Evolutionary conservation across 2,797 vertebrate genomes (phyloP).

Genomic region (Dallia pectoralis): DNA sequence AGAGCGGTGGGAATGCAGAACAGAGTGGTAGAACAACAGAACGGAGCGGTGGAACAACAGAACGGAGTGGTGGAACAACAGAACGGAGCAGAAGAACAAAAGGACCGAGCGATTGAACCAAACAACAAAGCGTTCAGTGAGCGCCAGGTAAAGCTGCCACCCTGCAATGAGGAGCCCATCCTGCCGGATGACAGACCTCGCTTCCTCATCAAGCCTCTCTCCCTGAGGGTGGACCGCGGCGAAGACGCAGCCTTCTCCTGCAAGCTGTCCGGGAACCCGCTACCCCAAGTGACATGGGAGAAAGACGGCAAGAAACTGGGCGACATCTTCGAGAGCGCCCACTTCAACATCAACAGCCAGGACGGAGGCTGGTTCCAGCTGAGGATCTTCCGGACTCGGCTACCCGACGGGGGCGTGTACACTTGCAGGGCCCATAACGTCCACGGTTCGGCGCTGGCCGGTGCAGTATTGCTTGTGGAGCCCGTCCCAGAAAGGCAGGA

Average conservation of each 20-base stretch:
- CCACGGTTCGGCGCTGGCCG: constrained; percentile 78
- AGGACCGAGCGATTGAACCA: constrained; percentile 29
- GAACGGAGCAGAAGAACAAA: constrained; percentile 8
- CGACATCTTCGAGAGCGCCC: constrained; percentile 89
- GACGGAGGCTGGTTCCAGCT: constrained; percentile 82
- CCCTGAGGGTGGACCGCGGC: constrained; percentile 80
- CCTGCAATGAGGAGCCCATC: constrained; percentile 47
- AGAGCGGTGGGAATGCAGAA: constrained; percentile 34
- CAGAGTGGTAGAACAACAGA: constrained; percentile 34
- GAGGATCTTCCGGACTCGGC: constrained; percentile 77
- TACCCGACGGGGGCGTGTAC: constrained; percentile 88
- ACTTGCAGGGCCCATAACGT: constrained; percentile 85
- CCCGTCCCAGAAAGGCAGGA: constrained; percentile 59
- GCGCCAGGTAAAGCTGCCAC: constrained; percentile 14
- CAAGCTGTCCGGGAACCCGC: constrained; percentile 81
- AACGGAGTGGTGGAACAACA: constrained; percentile 46
- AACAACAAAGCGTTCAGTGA: constrained; percentile 33
- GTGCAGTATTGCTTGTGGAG: constrained; percentile 87
- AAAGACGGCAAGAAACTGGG: constrained; percentile 88
- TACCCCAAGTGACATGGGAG: constrained; percentile 83
- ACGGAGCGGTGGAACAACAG: constrained; percentile 15
- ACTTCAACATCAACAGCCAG: constrained; percentile 76
- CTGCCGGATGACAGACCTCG: constrained; percentile 64
- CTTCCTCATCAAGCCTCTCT: constrained; percentile 84
- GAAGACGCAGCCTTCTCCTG: constrained; percentile 87